These are phyloP conservation scores for Blennius ocellaris DNA, from an alignment of 2,113 vertebrate species.

Conservation along the genomic window DNA sequence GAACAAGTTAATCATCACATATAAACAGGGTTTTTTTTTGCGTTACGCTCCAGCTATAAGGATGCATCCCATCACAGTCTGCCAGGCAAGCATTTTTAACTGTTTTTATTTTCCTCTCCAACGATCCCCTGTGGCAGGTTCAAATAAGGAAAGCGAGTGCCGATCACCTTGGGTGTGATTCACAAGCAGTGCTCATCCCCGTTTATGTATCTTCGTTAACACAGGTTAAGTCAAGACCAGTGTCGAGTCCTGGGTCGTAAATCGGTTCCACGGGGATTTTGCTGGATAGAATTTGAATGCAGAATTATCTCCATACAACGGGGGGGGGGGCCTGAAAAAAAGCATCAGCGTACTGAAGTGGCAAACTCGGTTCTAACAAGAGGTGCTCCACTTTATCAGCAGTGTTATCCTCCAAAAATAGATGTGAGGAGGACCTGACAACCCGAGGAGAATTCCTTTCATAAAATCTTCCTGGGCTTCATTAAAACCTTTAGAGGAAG, in stretches of 20 bases:
- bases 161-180: background rate
- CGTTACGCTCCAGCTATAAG: too few species aligned
- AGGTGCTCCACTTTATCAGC: background rate
- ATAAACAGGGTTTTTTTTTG: too few species aligned
- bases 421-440: background rate
- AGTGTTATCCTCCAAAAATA: constrained; percentile 1
- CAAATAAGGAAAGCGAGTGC: background rate
- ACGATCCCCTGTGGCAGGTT: background rate
- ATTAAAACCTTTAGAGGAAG: too few species aligned
- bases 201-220: background rate
- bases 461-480: too few species aligned
- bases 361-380: background rate
- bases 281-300: background rate
- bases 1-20: constrained; percentile 17
- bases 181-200: background rate
- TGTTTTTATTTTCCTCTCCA: background rate
- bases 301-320: background rate
- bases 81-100: background rate
- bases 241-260: background rate
- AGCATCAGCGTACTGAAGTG: background rate
- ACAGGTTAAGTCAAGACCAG: background rate
- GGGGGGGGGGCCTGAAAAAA: background rate
- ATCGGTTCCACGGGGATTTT: background rate
- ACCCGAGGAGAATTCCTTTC: background rate
- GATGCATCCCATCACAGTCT: background rate